phyloP scores from a whole-genome alignment of 2,797 vertebrate genomes.

The Alectoris magna region DNA sequence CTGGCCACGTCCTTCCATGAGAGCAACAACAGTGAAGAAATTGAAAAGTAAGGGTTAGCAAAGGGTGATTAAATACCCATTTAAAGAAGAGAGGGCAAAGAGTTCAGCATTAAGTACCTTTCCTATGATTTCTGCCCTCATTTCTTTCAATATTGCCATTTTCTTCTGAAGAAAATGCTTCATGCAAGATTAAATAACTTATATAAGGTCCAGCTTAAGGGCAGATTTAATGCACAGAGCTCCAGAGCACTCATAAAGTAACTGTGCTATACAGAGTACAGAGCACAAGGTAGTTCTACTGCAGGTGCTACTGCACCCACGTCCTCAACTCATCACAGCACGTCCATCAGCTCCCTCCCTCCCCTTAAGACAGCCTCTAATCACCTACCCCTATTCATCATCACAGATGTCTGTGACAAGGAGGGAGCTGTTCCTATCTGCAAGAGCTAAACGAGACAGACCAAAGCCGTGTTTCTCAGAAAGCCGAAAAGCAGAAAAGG shows the following conservation, averaged over 20 bases:
- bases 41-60: neutral
- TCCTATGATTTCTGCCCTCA: neutral
- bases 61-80: constrained; percentile 28
- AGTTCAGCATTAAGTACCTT: neutral
- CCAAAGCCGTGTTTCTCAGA: rapidly evolving
- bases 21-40: neutral
- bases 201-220: neutral
- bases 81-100: constrained; percentile 19
- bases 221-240: neutral
- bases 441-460: neutral
- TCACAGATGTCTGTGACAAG: neutral
- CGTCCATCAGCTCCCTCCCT: neutral
- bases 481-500: neutral
- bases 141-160: constrained; percentile 25
- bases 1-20: neutral
- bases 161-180: neutral
- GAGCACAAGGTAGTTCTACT: neutral
- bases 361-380: too few relatives aligned
- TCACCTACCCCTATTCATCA: neutral
- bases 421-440: neutral
- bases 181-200: constrained; percentile 29
- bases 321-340: neutral
- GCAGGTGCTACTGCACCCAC: neutral
- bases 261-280: neutral
- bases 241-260: neutral